Conservation (phyloP, 1,140 invertebrate genomes). For the Tetragnatha versicolor region DNA sequence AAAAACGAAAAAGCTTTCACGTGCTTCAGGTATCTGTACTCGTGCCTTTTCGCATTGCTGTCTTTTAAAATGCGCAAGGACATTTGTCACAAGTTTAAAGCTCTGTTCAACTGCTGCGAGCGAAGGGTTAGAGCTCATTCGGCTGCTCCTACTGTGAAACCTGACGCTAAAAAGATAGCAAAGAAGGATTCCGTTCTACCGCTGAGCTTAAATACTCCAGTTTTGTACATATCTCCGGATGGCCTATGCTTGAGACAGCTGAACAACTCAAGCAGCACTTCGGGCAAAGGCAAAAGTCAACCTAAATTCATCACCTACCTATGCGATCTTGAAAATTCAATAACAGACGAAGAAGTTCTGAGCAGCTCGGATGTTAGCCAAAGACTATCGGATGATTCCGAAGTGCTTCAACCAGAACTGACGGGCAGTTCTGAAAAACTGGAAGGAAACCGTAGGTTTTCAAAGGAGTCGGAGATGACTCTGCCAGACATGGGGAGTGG, state of each 20-base stretch:
- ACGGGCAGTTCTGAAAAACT: background rate
- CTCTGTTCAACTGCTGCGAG: conserved; percentile 52
- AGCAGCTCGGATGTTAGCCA: background rate
- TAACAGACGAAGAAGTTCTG: background rate
- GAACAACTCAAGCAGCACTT: background rate
- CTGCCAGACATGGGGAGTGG: background rate
- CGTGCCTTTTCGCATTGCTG: conserved; percentile 34
- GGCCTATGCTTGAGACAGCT: conserved; percentile 56
- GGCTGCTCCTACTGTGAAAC: background rate
- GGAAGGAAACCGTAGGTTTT: conserved; percentile 1
- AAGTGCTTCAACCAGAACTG: too few relatives aligned
- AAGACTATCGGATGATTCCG: background rate
- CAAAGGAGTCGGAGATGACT: conserved; percentile 18
- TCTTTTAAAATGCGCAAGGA: conserved; percentile 54
- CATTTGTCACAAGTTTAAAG: conserved; percentile 51
- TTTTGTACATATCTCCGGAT: conserved; percentile 57
- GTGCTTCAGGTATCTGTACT: conserved; percentile 53
- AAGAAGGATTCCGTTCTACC: conserved; percentile 31
- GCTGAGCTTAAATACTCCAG: conserved; percentile 55
- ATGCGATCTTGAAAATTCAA: conserved; percentile 51
- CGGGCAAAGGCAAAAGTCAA: background rate
- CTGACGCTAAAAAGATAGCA: conserved; percentile 9
- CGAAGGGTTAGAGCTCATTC: conserved; percentile 22
- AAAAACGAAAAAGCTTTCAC: conserved; percentile 54
- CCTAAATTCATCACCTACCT: conserved; percentile 56